Evolutionary conservation across 2,888 invertebrate genomes (phyloP), one percentile per base, ranked within the genome.

Genomic region (Protula sp.): DNA sequence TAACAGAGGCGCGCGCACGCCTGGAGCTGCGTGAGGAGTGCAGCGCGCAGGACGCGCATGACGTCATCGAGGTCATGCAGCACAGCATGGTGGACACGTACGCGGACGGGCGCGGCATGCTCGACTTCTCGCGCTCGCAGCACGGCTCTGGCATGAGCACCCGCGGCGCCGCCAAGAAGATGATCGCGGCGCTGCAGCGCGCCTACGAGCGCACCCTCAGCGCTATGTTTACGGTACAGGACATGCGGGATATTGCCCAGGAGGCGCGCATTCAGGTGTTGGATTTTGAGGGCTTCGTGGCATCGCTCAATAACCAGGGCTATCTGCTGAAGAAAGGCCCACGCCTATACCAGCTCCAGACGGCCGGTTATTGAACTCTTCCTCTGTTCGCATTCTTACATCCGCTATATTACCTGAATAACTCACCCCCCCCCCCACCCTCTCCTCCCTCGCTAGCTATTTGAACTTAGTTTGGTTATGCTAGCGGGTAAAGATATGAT

Each of bases 61-160:
- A 95, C 77, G 88, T 94, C 31, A 85, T 95, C 45, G 90, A 92
- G 75, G 85, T 97, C 57, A 86, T 93, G 81, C 87, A 88, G 72
- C 87, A 88, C 77, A 80, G 80, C 61, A 84, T 92, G 74, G 83
- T 87, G 30, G 90, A 92, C 76, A 87, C 89, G 0, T 88, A 87
- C 74, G 87, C 87, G 51, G 88, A 90, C 72, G 87, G 89, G 74
- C 85, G 85, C 69, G 89, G 89, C 1, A 83, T 85, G 58, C 83
- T 89, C 64, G 85, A 86, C 71, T 85, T 85, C 68, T 74, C 76
- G 58, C 69, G 82, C 54, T 89, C 89, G 2, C 87, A 87, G 71
- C 87, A 88, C 72, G 88, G 88, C 0, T 87, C 88, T 1, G 88
- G 89, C 30, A 87, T 87, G 76, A 89, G 89, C 77, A 86, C 86